phyloP scores from a whole-genome alignment of 1,140 invertebrate genomes.

The Ips nitidus region DNA sequence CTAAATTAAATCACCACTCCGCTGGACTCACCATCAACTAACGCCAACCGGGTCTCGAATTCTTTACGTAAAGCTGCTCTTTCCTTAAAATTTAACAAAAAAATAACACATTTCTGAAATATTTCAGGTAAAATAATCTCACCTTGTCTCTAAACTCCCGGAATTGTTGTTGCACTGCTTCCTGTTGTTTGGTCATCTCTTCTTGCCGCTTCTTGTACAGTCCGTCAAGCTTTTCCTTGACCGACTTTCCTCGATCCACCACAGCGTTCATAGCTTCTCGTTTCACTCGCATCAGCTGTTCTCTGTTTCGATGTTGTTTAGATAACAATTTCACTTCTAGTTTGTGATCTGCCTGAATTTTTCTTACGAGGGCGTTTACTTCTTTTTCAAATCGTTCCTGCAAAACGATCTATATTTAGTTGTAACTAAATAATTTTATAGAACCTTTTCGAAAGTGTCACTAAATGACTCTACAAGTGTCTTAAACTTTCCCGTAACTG shows the following conservation, averaged over 20 bases:
- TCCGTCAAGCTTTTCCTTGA: constrained; percentile 73
- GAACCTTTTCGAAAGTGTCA: too few relatives aligned
- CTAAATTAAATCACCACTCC: constrained; percentile 30
- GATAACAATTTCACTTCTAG: constrained; percentile 83
- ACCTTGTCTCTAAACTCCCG: constrained; percentile 73
- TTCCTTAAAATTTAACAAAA: constrained; percentile 42
- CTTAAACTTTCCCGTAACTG: too few relatives aligned
- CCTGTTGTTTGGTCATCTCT: constrained; percentile 75
- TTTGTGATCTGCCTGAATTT: constrained; percentile 76
- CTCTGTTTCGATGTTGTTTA: constrained; percentile 82
- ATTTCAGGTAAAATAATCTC: constrained; percentile 9
- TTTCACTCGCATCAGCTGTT: constrained; percentile 83
- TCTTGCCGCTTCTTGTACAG: constrained; percentile 74
- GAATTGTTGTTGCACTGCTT: constrained; percentile 69
- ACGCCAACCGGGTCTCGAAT: constrained; percentile 48
- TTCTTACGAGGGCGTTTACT: constrained; percentile 80
- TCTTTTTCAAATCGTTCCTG: constrained; percentile 71
- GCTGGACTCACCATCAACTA: constrained; percentile 46
- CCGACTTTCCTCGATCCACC: constrained; percentile 80
- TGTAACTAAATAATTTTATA: too few relatives aligned
- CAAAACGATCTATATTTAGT: constrained; percentile 23
- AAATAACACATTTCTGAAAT: neutral
- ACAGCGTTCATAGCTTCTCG: constrained; percentile 72
- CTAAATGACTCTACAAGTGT: too few relatives aligned
- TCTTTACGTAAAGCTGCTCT: constrained; percentile 47